Evolutionary conservation across 2,113 vertebrate species (phyloP), one percentile per base, ranked within the genome.

Genomic region (Passerina amoena): DNA sequence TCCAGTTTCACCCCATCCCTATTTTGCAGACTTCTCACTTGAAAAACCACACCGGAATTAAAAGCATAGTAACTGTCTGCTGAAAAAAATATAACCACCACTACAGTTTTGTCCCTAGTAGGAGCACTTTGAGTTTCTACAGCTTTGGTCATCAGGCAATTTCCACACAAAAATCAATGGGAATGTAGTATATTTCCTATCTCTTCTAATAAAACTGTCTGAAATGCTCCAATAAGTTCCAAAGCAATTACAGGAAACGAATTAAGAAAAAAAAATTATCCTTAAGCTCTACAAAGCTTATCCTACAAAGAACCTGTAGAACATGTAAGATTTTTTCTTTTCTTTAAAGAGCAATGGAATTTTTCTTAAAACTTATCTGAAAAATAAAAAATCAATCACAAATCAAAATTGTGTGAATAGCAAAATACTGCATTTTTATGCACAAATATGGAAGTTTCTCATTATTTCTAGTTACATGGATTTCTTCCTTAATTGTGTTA

Each of bases 1-100:
- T 8, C 8, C 6, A 44, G 14, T 22, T 45, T 44, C 38, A 80
- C 1, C 2, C 11, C 14, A 50, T 3, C 6, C 31, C 5, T 12
- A 19, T 48, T 31, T 45, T 81, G 48, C 42, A 73, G 27, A 18
- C 30, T 90, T 90, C 40, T 76, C 37, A 54, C 7, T 28, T 12
- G 16, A 57, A 70, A 90, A 84, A 59, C 3, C 12, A 33, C 14
- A 47, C 16, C 42, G 71, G 33, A 89, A 70, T 7, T 38, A 54
- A 48, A 45, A 86, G 24, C 2, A 9, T 6, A 85, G 2, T 30
- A 76, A 68, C 21, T 31, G 15, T 31, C 14, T 48, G 50, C 9
- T 2, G 1, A 33, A 71, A 28, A 59, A 70, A 69, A 66, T 1
- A 70, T 6, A 82, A 38, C 8, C 37, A 28, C 6, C 59, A 51